Base-by-base conservation (phyloP, 1,140 invertebrate species). In the Zaprionus camerounensis region DNA sequence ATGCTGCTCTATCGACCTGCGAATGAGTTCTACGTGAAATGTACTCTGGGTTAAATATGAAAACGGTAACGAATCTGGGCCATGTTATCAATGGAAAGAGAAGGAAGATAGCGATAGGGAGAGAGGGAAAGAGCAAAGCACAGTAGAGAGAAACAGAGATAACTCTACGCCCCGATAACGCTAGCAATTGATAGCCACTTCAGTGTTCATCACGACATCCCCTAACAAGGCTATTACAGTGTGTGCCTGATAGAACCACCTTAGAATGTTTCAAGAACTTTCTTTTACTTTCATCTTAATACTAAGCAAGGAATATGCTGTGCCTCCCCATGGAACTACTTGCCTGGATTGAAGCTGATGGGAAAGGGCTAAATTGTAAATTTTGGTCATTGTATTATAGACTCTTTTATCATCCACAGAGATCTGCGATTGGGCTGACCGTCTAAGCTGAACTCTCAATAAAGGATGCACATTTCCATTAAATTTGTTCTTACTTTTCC, bases 31-130 rank as follows among this genome's bases (percentile, higher is more conserved):
- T 26, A 1, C 7, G 36, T 44, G 20, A 56, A 49, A 34, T 3
- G 12, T 38, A 46, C 12, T 20, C 46, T 28, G 53, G 7, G 34
- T 76, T 76, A 71, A 66, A 76, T 76, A 76, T 59, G 13, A 70
- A 70, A 53, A 57, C 13, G 38, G 12, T 12, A 26, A 49, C 20
- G n/a, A 17, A 31, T 57, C 22, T 22, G 38, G 36, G 31, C 31
- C 26, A 17, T 64, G 38, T 31, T 58, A 73, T 67, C 71, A 73
- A 46, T 17, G 3, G 3, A 5, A 6, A n/a, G 51, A 24, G 31
- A 24, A 12, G 9, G 2, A 34, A 34, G 2, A 31, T 0, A 31
- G 31, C 6, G 28, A 11, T 24, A 4, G 22, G 22, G 22, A 24
- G 24, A 46, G 38, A 38, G 20, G 17, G 15, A 26, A 6, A 46